These are phyloP conservation scores for Lepidonotus clava DNA, from an alignment of 2,888 invertebrate genomes.

Conservation along the genomic window DNA sequence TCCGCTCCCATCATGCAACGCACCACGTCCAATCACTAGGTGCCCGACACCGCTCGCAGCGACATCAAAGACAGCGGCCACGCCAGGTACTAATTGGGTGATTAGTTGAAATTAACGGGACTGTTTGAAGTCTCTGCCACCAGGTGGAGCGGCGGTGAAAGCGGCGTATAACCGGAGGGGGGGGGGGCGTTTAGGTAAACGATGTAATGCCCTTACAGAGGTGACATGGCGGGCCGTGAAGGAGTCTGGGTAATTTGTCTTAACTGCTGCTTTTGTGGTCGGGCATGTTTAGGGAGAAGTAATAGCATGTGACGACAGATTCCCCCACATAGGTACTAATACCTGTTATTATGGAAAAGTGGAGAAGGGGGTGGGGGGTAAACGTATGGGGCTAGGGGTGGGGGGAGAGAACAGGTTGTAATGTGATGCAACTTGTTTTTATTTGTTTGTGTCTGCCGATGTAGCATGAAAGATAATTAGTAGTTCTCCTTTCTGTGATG, in stretches of 20 bases:
- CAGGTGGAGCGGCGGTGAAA: not conserved
- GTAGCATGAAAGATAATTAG: not conserved
- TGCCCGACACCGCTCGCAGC: not conserved
- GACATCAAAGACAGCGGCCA: no score
- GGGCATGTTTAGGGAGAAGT: not conserved
- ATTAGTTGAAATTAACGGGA: slow-evolving; percentile 7
- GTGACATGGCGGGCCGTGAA: not conserved
- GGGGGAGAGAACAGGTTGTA: not conserved
- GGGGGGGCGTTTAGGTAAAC: not conserved
- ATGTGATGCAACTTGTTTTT: no score
- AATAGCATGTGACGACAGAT: not conserved
- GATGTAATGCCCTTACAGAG: not conserved
- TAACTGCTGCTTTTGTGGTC: no score
- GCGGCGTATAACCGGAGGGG: not conserved
- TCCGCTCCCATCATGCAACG: not conserved
- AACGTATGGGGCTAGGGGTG: not conserved
- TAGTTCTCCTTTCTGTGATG: no score
- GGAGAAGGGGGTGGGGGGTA: not conserved
- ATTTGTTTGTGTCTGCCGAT: not conserved
- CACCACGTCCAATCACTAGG: not conserved
- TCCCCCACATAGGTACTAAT: not conserved
- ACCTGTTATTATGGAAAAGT: not conserved
- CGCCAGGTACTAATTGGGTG: not conserved
- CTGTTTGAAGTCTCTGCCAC: not conserved
- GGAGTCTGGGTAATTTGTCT: no score